Base-by-base conservation (phyloP, 2,113 vertebrate species). In the Lycaon pictus region DNA sequence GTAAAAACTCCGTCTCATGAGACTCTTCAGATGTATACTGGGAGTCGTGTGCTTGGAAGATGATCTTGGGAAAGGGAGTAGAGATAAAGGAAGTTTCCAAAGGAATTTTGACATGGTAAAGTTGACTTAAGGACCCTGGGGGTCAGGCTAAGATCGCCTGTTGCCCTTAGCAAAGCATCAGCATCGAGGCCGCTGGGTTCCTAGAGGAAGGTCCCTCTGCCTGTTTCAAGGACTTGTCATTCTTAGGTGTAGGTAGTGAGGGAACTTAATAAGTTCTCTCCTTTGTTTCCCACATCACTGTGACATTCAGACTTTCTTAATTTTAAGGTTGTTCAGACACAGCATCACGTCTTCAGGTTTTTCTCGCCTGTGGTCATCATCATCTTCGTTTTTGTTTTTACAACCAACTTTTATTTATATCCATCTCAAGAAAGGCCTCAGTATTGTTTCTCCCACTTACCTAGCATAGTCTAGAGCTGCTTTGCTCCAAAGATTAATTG, bases 401-500 rank as follows among this genome's bases (percentile, higher is more conserved):
- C 20, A 85, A 12, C 16, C 55, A 71, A 76, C 23, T 96, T 87
- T 87, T 82, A 76, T 58, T 83, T 92, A 20, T 74, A 56, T 25
- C 55, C 55, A 43, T 71, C 92, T 93, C 17, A 4, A 32, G 35
- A 74, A 79, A 62, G 22, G 11, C 60, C 22, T 77, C 25, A 74
- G 32, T 10, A 43, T 85, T 88, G 8, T 96, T 95, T 90, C 12
- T 89, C 65, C 87, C 19, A 81, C 20, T 88, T 51, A 72, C 7
- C 12, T 82, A 86, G 16, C 15, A 62, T 29, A 27, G 6, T 92
- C 84, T 85, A 16, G 83, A 35, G 37, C 11, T 97, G 10, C 72
- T 81, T 95, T 20, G 22, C 60, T 93, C 4, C 53, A 58, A 82
- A 88, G 43, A 82, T 82, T 62, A 97, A 22, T 29, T 93, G 48